Base-by-base conservation (phyloP, 2,113 vertebrate species). In the Leucopternis melanops region DNA sequence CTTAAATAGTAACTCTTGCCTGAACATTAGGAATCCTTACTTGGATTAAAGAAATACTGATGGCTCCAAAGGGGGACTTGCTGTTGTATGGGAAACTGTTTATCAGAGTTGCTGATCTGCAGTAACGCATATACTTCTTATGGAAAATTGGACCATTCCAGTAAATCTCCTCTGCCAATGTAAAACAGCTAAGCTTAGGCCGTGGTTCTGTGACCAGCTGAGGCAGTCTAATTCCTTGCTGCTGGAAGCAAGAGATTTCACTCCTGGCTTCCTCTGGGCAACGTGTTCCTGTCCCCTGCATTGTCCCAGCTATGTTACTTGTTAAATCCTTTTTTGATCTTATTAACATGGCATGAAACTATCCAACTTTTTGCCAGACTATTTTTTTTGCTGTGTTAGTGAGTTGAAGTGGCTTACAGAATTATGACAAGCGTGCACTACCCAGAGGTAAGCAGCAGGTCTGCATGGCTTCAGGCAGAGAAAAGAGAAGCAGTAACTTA, bases 391-490 rank as follows among this genome's bases (percentile, higher is more conserved):
- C 49, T 47, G n/a, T 34, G 12, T 44, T 57, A 12, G 31, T 47
- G 66, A 75, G 44, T 63, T 67, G 44, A 50, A 67, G 44, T 32
- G 34, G 11, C 31, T 75, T 69, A 18, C 22, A 80, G 63, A 54
- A 17, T 61, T 58, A 7, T 0, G 7, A 38, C 16, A 36, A 36
- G 36, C 0, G 1, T 66, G 17, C 13, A 3, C 9, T 71, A n/a
- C 57, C 47, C 61, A 23, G 70, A 47, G 61, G 70, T 47, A 54
- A 90, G 49, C 49, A 40, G 34, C 44, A 78, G 71, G 54, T 73
- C 55, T 83, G 45, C 20, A 2, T 50, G 77, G 47, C n/a, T 78
- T 58, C 45, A 21, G 50, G 63, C 45, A 49, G 14, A 44, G 67
- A 40, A 61, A 44, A 9, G 44, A 77, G 26, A 22, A 80, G 21